phyloP scores from a whole-genome alignment of 2,113 vertebrate species.

The Syngnathus floridae region DNA sequence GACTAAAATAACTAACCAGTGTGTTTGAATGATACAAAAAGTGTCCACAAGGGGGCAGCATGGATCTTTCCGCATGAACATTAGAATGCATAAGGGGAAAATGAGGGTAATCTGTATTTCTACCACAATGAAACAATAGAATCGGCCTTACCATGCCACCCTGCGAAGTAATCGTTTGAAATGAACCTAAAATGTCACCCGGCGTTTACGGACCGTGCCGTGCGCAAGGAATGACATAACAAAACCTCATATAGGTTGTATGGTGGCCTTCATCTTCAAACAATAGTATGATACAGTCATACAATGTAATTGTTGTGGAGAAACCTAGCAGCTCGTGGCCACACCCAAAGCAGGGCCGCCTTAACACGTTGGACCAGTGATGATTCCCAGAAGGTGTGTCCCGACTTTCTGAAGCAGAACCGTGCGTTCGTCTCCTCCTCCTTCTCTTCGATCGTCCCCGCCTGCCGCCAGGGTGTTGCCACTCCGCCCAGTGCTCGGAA shows the following conservation, averaged over 20 bases:
- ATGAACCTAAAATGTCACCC: not conserved
- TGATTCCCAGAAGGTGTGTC: slow-evolving; percentile 61
- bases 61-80: not conserved
- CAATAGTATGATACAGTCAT: not conserved
- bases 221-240: not conserved
- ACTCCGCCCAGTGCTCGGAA: not conserved
- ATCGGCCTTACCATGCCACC: not conserved
- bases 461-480: slow-evolving; percentile 4
- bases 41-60: slow-evolving; percentile 45
- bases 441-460: slow-evolving; percentile 7
- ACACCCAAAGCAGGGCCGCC: slow-evolving; percentile 53
- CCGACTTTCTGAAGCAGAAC: slow-evolving; percentile 26
- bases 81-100: not conserved
- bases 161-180: not conserved
- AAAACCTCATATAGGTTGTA: not conserved
- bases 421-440: slow-evolving; percentile 39
- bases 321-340: slow-evolving; percentile 19
- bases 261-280: not conserved
- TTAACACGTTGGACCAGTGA: slow-evolving; percentile 68
- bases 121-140: not conserved
- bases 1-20: not conserved
- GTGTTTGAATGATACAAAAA: not conserved
- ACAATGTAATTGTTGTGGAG: not conserved
- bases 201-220: not conserved
- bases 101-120: not conserved